Conservation (phyloP, 2,888 invertebrate genomes). For the Acleris cristana region DNA sequence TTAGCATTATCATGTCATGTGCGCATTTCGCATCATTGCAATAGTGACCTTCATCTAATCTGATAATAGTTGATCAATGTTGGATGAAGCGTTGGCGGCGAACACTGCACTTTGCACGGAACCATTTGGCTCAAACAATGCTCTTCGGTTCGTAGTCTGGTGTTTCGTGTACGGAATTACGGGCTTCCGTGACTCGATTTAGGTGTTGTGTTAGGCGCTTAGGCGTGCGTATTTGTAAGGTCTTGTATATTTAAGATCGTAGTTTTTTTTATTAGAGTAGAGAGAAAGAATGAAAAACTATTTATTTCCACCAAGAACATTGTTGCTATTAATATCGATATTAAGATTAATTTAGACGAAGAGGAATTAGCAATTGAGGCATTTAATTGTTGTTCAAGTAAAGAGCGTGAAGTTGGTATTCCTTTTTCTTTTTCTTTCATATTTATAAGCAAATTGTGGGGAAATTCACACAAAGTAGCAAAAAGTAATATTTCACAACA, state of each 20-base stretch:
- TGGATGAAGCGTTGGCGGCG: not conserved
- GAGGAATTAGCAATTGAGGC: too few relatives aligned
- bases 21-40: constrained; percentile 35
- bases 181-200: constrained; percentile 24
- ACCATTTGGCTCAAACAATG: constrained; percentile 18
- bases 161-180: constrained; percentile 16
- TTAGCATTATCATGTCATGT: constrained; percentile 18
- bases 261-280: too few relatives aligned
- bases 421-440: too few relatives aligned
- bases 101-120: constrained; percentile 17
- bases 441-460: too few relatives aligned
- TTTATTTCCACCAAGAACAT: too few relatives aligned
- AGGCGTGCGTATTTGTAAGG: constrained; percentile 4
- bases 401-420: too few relatives aligned
- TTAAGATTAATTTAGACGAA: too few relatives aligned
- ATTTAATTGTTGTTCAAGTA: too few relatives aligned
- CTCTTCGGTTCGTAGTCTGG: not conserved
- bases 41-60: constrained; percentile 24
- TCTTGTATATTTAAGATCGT: not conserved
- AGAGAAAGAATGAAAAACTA: too few relatives aligned
- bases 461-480: too few relatives aligned
- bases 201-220: constrained; percentile 15
- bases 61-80: constrained; percentile 24
- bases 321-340: too few relatives aligned
- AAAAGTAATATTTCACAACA: too few relatives aligned